Base-by-base conservation (phyloP, 2,113 vertebrate genomes). In the Camelus dromedarius region DNA sequence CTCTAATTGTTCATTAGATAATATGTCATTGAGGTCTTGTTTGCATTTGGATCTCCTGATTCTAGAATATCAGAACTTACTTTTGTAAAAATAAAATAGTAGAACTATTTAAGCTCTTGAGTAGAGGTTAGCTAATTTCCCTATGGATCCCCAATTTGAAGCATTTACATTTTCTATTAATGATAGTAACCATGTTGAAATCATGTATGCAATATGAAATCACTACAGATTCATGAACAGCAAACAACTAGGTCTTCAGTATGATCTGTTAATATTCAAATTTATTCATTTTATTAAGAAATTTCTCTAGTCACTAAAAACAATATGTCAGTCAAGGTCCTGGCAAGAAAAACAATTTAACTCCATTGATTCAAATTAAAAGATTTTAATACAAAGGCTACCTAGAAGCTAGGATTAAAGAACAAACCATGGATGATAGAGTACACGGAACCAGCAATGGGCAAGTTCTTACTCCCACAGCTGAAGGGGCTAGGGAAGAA, bases 211-310 rank as follows among this genome's bases (percentile, higher is more conserved):
- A 46, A 3, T 75, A 26, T 50, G 35, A 81, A 86, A 70, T 84
- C 52, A 81, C 42, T 92, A 70, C 46, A 50, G 11, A 60, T 76
- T 77, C 35, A 76, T 56, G 46, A 87, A 75, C 0, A 88, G 54
- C 24, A 90, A 48, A 1, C 35, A 86, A 9, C n/a, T 22, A 83
- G 15, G 9, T 73, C 10, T 70, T 76, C 73, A 56, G 13, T 84
- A 18, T 38, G 60, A 5, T 26, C 9, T 38, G 10, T 75, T 54
- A 95, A 60, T 67, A 77, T 46, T 79, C n/a, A 62, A n/a, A 54
- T 35, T 79, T 69, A 42, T 87, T 87, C 83, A 95, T 90, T 79
- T 83, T 67, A 38, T 52, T 75, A 75, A 80, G 20, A 84, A 56
- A 89, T 95, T 11, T 35, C 26, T 56, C 24, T 91, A 60, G 35